These are phyloP conservation scores for Dendrolimus punctatus DNA, from an alignment of 1,140 invertebrate species.

Conservation along the genomic window DNA sequence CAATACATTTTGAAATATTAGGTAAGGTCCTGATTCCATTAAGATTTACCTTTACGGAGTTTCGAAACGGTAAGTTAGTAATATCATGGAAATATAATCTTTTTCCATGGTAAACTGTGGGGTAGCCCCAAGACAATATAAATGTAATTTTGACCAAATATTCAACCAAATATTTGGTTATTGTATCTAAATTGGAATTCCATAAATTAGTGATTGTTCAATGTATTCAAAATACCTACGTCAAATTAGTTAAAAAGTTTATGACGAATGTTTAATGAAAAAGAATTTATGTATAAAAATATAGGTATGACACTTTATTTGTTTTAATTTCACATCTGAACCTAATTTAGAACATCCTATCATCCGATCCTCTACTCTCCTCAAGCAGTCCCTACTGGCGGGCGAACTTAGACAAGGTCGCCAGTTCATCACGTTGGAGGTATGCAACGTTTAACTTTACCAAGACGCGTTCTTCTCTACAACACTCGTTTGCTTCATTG, in stretches of 20 bases:
- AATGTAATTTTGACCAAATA: constrained; percentile 33
- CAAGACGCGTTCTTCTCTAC: too few species aligned
- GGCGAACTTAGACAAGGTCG: too few species aligned
- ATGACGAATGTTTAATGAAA: constrained; percentile 37
- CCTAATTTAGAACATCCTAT: too few species aligned
- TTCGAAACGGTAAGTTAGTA: constrained; percentile 14
- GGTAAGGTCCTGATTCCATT: constrained; percentile 4
- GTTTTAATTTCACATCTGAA: constrained; percentile 12
- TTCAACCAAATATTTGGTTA: constrained; percentile 48
- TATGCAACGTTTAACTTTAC: too few species aligned
- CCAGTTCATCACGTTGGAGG: too few species aligned
- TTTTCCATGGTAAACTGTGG: too few species aligned
- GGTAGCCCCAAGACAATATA: constrained; percentile 35
- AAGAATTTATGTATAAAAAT: constrained; percentile 46
- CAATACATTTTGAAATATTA: constrained; percentile 7
- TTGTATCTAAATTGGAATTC: constrained; percentile 25
- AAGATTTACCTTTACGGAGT: constrained; percentile 12
- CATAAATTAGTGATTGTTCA: constrained; percentile 23
- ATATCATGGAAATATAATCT: constrained; percentile 15
- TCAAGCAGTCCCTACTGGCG: too few species aligned
- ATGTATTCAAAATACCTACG: constrained; percentile 30
- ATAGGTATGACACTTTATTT: constrained; percentile 20
- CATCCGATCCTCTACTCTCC: too few species aligned
- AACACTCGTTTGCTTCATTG: too few species aligned
- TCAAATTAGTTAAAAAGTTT: constrained; percentile 33